These are phyloP conservation scores for Pitta sordida DNA, from an alignment of 2,113 vertebrate species.

Conservation along the genomic window DNA sequence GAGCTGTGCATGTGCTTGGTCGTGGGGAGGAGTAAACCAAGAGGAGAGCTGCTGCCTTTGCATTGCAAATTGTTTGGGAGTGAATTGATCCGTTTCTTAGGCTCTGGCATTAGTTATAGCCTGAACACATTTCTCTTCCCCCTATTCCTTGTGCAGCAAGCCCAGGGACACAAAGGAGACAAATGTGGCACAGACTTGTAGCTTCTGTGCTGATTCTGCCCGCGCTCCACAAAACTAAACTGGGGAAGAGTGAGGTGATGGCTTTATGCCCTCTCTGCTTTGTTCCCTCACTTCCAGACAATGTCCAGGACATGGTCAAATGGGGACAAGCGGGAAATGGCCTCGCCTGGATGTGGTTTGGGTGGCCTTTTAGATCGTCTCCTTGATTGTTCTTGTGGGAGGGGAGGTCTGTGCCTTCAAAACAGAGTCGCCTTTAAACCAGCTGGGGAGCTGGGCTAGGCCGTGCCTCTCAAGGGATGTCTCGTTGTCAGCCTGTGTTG, in stretches of 20 bases:
- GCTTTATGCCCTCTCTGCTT: background rate
- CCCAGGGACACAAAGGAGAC: constrained; percentile 6
- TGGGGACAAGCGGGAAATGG: background rate
- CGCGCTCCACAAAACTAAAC: background rate
- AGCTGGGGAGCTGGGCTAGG: background rate
- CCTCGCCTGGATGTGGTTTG: background rate
- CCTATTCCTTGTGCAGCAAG: background rate
- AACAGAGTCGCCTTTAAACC: background rate
- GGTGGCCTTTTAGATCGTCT: background rate
- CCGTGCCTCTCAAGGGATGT: background rate
- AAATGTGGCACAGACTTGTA: background rate
- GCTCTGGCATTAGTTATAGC: background rate
- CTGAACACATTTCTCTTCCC: constrained; percentile 17
- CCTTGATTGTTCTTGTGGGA: background rate
- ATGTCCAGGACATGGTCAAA: background rate
- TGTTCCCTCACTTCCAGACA: background rate
- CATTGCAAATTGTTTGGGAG: background rate
- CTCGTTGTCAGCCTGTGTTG: background rate
- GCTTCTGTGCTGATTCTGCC: background rate
- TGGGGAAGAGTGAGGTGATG: background rate
- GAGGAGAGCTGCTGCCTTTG: background rate
- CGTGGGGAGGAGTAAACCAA: background rate
- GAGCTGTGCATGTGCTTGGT: background rate
- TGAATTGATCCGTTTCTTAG: constrained; percentile 1
- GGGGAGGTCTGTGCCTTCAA: background rate